Evolutionary conservation across 2,113 vertebrate genomes (phyloP), one percentile per base, ranked within the genome.

Genomic region (Myrmecobius fasciatus): DNA sequence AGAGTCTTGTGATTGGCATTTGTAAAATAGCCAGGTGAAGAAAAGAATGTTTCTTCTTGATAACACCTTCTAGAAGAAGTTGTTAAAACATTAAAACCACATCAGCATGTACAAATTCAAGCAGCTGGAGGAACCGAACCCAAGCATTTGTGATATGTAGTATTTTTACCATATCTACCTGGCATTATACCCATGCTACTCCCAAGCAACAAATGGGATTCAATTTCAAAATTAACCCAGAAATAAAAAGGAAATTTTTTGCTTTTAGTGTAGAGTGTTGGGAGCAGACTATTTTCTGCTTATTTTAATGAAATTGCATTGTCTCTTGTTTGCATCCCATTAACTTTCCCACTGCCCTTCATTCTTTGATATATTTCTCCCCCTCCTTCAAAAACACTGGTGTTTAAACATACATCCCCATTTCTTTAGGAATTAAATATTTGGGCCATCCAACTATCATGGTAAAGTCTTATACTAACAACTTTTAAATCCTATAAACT

Each of bases 41-140:
- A 51, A 25, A 46, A 54, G 11, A 94, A 91, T 67, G 75, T 91
- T 90, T 93, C 89, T 89, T 53, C 89, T 91, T 56, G 51, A 24
- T 48, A 96, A 14, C 75, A 97, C 36, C 49, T 90, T 56, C 94
- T 95, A 67, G 92, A 93, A 88, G 43, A 95, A 25, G 28, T 60
- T 47, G 67, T 75, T 26, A 8, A 94, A 96, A 48, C 49, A 94
- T 53, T 92, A 91, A 94, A 95, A 52, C 25, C 53, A 93, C 53
- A 11, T n/a, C 25, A 53, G 89, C 89, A 91, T 67, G 46, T 25
- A 53, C 31, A 94, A 96, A 94, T 28, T 48, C 26, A 94, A 95
- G 92, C 22, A 93, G 31, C 24, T 91, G 89, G 83, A 92, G 56
- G 90, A 89, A 1, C 47, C 95, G 90, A 89, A 1, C 47, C 95